Conservation (phyloP, 2,888 invertebrate genomes). For the Dioctria rufipes region DNA sequence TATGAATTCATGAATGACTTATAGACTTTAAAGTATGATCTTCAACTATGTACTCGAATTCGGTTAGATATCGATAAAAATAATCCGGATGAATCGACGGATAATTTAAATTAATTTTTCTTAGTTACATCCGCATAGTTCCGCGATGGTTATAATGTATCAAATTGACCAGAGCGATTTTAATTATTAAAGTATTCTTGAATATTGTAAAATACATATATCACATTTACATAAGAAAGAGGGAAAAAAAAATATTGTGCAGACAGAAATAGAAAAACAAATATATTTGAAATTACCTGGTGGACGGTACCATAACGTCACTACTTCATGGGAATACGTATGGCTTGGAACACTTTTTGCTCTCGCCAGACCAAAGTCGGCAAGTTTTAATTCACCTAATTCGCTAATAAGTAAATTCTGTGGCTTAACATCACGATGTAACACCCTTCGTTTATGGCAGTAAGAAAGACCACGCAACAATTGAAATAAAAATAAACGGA, state of each 20-base stretch:
- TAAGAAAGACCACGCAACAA: constrained; percentile 95
- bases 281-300: constrained; percentile 75
- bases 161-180: neutral
- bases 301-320: constrained; percentile 98
- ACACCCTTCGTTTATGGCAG: constrained; percentile 95
- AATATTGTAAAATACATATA: no score
- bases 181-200: no score
- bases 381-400: constrained; percentile 96
- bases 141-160: neutral
- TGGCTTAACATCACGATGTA: constrained; percentile 97
- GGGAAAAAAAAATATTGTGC: neutral
- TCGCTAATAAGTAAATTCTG: constrained; percentile 98
- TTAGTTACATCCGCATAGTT: no score
- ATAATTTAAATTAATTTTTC: no score
- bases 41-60: no score
- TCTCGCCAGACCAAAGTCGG: constrained; percentile 97
- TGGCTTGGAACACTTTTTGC: constrained; percentile 99
- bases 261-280: neutral
- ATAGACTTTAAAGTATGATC: no score
- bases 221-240: no score
- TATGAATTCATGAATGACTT: no score
- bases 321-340: constrained; percentile 98
- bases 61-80: no score
- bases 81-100: no score
- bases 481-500: constrained; percentile 96